Conservation (phyloP, 2,113 vertebrate genomes). For the Protomyctophum bolini region DNA sequence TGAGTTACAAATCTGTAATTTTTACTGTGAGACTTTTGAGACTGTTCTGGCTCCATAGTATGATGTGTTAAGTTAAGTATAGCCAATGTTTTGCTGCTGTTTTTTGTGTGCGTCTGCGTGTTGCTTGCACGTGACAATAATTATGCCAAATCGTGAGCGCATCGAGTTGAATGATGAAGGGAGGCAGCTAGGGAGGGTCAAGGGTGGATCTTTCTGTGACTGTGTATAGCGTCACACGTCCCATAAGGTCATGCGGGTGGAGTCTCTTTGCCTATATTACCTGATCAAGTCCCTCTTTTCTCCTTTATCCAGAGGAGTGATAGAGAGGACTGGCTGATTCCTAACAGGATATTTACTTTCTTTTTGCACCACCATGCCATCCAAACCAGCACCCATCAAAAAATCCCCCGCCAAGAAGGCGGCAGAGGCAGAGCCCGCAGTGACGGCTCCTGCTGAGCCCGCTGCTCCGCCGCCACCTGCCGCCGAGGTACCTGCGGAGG, state of each 20-base stretch:
- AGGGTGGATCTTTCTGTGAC: no score
- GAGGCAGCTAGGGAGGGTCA: no score
- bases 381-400: constrained; percentile 67
- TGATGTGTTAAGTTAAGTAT: no score
- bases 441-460: constrained; percentile 21
- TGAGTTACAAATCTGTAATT: no score
- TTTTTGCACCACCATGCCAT: constrained; percentile 57
- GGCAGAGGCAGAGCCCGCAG: constrained; percentile 43
- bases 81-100: no score
- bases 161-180: no score
- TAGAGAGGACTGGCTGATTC: constrained; percentile 18
- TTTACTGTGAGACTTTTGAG: no score
- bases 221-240: constrained; percentile 1
- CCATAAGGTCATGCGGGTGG: constrained; percentile 63
- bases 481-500: constrained; percentile 26
- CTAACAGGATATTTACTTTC: not conserved
- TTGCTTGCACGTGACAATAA: no score
- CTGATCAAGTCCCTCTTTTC: not conserved
- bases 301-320: constrained; percentile 27
- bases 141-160: no score
- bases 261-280: constrained; percentile 58
- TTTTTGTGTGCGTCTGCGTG: no score
- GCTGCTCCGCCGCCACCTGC: constrained; percentile 42
- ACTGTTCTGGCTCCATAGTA: no score
- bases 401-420: constrained; percentile 71